phyloP scores from a whole-genome alignment of 2,888 invertebrate species.

The Norana najaformis region DNA sequence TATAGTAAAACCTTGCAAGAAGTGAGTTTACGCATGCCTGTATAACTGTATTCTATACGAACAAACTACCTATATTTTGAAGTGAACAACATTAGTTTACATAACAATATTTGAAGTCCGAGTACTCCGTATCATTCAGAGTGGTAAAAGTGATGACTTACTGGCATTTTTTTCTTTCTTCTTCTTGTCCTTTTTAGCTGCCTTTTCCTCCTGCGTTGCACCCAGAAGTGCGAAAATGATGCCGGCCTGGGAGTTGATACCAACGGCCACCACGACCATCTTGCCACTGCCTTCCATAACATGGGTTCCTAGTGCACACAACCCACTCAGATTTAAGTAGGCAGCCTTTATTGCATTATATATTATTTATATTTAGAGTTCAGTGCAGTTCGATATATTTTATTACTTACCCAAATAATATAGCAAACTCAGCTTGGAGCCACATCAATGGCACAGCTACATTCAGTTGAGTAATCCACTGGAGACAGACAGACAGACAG shows the following conservation, averaged over 20 bases:
- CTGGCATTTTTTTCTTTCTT: slow-evolving; percentile 21
- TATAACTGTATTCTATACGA: neutral
- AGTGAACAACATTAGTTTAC: too few relatives aligned
- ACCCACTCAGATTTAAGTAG: neutral
- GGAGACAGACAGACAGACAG: neutral
- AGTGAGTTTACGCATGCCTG: neutral
- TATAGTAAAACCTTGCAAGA: too few relatives aligned
- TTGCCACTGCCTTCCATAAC: slow-evolving; percentile 99
- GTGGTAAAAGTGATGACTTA: neutral
- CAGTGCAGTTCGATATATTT: neutral
- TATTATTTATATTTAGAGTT: neutral
- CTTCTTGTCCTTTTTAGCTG: slow-evolving; percentile 29
- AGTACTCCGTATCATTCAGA: neutral
- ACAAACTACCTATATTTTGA: too few relatives aligned
- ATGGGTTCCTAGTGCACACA: slow-evolving; percentile 75
- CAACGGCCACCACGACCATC: slow-evolving; percentile 96
- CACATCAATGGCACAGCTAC: too few relatives aligned
- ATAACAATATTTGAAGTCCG: too few relatives aligned
- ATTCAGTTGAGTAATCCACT: too few relatives aligned
- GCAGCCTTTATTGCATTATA: neutral
- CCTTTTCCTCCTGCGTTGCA: slow-evolving; percentile 66
- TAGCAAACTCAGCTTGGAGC: neutral
- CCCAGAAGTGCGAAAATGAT: slow-evolving; percentile 97
- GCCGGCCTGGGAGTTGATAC: slow-evolving; percentile 96
- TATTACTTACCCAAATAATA: too few relatives aligned